These are phyloP conservation scores for Orthonychiurus folsomi DNA, from an alignment of 2,888 invertebrate genomes.

Conservation along the genomic window DNA sequence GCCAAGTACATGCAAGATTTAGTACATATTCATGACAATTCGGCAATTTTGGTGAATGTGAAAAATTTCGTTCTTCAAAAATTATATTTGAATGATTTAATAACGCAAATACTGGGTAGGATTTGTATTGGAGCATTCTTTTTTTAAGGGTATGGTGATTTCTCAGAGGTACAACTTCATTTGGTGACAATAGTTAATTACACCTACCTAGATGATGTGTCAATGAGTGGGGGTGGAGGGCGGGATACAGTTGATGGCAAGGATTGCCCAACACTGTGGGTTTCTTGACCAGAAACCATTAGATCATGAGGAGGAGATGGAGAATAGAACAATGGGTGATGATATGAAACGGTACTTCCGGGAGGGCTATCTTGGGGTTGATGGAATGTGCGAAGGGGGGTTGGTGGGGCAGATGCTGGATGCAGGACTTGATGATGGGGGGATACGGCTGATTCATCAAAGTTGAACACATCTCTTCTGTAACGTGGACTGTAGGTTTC, in stretches of 20 bases:
- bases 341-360: conserved; percentile 14
- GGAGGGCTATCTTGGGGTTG: conserved; percentile 17
- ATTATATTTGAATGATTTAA: too few relatives aligned
- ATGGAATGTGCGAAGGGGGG: conserved; percentile 21
- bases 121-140: too few relatives aligned
- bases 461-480: conserved; percentile 41
- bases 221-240: not conserved
- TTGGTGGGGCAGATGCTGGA: conserved; percentile 25
- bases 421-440: conserved; percentile 29
- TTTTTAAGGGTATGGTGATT: too few relatives aligned
- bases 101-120: too few relatives aligned
- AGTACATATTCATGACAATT: too few relatives aligned
- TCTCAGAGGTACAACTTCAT: not conserved
- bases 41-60: too few relatives aligned
- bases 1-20: too few relatives aligned
- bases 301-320: conserved; percentile 43
- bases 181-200: not conserved
- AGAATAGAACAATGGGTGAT: conserved; percentile 44
- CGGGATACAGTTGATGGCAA: not conserved
- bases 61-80: too few relatives aligned
- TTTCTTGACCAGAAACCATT: not conserved
- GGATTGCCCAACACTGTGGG: not conserved
- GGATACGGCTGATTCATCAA: conserved; percentile 39
- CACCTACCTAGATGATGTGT: not conserved
- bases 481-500: conserved; percentile 76